A percentile compares a stretch with the other conserved stretches of the same genome.
These are phyloP conservation scores for Mesitornis unicolor DNA, from an alignment of 2,113 vertebrate species.

Conservation along the genomic window DNA sequence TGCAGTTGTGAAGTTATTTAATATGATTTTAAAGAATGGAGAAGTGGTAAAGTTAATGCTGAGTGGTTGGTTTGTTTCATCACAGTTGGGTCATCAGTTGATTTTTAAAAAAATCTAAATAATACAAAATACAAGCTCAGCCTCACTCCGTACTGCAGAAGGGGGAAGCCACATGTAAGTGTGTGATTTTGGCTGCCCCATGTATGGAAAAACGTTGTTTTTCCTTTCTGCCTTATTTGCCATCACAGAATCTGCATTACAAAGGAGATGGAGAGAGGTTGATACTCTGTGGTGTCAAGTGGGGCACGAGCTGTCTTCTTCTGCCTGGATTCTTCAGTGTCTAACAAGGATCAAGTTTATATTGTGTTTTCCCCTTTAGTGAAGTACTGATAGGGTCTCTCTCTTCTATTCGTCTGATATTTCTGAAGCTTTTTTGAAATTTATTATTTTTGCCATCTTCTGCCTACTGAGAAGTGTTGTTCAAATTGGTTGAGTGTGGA, in stretches of 20 bases:
- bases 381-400: background rate
- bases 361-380: background rate
- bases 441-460: background rate
- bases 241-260: background rate
- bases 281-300: background rate
- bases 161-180: background rate
- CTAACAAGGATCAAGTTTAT: background rate
- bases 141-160: background rate
- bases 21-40: background rate
- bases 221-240: background rate
- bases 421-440: background rate
- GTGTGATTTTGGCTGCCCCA: background rate
- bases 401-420: background rate
- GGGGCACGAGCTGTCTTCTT: background rate
- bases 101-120: background rate
- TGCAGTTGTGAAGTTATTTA: background rate
- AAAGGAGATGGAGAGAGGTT: accelerated
- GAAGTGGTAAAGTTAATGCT: background rate
- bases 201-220: accelerated
- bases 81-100: background rate
- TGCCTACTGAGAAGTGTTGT: background rate
- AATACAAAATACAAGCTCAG: background rate
- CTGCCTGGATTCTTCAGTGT: background rate
- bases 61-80: background rate
- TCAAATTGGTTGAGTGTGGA: background rate